Conservation (phyloP, 2,797 vertebrate genomes). For the Distichodus sexfasciatus region DNA sequence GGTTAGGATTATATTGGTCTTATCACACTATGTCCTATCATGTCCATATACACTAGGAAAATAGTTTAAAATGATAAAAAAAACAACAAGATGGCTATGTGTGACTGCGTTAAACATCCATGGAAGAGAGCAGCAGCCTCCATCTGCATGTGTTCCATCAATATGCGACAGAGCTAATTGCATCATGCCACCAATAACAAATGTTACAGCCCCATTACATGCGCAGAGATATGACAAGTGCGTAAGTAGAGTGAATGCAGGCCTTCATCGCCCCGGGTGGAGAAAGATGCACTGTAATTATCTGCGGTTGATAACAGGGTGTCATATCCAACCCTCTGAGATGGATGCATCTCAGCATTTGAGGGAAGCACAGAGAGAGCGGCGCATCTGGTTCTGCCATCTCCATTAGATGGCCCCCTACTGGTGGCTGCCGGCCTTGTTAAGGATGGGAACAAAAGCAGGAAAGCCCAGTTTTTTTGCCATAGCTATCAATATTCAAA, state of each 20-base stretch:
- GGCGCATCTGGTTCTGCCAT: not conserved
- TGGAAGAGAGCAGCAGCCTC: slow-evolving; percentile 35
- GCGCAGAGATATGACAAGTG: slow-evolving; percentile 61
- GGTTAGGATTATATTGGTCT: too few species aligned
- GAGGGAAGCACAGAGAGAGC: not conserved
- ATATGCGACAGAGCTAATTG: slow-evolving; percentile 68
- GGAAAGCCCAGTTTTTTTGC: not conserved
- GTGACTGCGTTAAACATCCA: slow-evolving; percentile 8
- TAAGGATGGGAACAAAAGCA: not conserved
- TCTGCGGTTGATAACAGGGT: slow-evolving; percentile 49
- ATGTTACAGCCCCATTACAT: slow-evolving; percentile 56
- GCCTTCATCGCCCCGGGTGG: slow-evolving; percentile 42
- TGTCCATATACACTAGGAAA: not conserved
- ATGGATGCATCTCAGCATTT: slow-evolving; percentile 31
- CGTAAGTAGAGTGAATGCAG: slow-evolving; percentile 64
- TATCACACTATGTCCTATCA: slow-evolving; percentile 20
- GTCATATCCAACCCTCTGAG: slow-evolving; percentile 40
- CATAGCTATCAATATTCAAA: not conserved
- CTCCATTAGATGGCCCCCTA: slow-evolving; percentile 42
- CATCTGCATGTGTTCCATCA: slow-evolving; percentile 59
- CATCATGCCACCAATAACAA: slow-evolving; percentile 65
- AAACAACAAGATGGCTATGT: not conserved
- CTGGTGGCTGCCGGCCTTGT: slow-evolving; percentile 21
- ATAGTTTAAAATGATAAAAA: slow-evolving; percentile 7
- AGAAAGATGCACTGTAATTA: slow-evolving; percentile 65